phyloP scores from a whole-genome alignment of 2,797 vertebrate species.

The Betta splendens region DNA sequence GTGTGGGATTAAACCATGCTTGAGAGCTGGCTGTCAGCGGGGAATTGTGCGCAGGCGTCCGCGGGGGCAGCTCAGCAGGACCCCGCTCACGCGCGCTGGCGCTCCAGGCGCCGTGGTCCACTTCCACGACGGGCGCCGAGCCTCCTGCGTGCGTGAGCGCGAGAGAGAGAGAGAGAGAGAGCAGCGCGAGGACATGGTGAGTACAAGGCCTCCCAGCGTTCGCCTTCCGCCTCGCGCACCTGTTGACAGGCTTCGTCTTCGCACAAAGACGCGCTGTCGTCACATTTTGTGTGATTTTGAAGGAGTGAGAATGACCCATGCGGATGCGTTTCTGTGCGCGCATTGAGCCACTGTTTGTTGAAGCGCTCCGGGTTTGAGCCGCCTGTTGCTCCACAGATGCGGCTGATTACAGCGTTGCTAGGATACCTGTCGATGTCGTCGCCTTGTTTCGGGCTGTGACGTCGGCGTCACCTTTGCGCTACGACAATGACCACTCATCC shows the following conservation, averaged over 20 bases:
- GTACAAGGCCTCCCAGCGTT: conserved; percentile 34
- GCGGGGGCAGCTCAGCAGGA: conserved; percentile 70
- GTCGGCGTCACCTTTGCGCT: conserved; percentile 57
- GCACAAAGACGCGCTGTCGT: not conserved
- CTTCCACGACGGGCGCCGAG: conserved; percentile 41
- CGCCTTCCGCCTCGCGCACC: conserved; percentile 23
- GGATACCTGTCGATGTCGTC: conserved; percentile 80
- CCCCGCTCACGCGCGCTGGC: conserved; percentile 50
- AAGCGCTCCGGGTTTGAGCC: conserved; percentile 32
- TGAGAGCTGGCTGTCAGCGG: conserved; percentile 45
- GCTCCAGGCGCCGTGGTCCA: conserved; percentile 57
- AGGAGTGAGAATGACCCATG: not conserved
- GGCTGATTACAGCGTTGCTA: conserved; percentile 80
- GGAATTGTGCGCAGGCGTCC: conserved; percentile 79
- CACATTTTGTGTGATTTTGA: not conserved
- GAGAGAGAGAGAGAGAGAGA: no score
- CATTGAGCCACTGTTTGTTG: conserved; percentile 9
- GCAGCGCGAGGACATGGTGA: conserved; percentile 74
- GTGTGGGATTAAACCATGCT: conserved; percentile 59
- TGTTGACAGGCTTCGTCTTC: conserved; percentile 29
- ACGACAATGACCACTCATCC: conserved; percentile 22
- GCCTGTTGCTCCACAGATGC: conserved; percentile 37
- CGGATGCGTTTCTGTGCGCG: not conserved
- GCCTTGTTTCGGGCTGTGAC: conserved; percentile 53
- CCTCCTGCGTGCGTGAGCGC: conserved; percentile 22